phyloP scores from a whole-genome alignment of 92 coral and sea anemone species.

The Porites cylindrica region DNA sequence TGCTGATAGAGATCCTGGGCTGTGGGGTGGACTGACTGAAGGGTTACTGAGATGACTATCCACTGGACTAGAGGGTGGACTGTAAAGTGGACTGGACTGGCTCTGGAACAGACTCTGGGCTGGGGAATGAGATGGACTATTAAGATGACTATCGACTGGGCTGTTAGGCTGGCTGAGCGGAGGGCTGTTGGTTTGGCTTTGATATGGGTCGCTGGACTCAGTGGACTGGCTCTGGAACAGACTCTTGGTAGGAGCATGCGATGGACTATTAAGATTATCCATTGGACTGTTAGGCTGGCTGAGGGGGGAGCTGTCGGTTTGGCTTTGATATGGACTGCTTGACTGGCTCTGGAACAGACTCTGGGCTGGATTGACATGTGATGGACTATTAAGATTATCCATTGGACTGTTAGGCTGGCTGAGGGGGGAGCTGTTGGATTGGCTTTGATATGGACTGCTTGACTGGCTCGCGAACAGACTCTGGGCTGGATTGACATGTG shows the following conservation, averaged over 20 bases:
- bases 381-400: not conserved
- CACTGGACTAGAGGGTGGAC: not conserved
- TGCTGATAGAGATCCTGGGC: not conserved
- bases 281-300: not conserved
- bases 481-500: not conserved
- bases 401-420: not conserved
- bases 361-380: not conserved
- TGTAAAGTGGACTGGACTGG: not conserved
- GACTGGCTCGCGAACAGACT: not conserved
- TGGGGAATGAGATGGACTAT: not conserved
- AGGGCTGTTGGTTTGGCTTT: not conserved
- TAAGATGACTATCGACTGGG: not conserved
- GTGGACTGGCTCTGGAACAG: not conserved
- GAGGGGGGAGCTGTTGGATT: not conserved
- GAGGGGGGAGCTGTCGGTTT: not conserved
- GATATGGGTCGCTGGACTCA: not conserved
- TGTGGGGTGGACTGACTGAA: conserved; percentile 7
- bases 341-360: not conserved
- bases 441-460: not conserved
- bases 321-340: not conserved
- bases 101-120: not conserved
- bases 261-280: not conserved
- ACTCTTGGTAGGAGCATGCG: not conserved
- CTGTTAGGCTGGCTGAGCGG: not conserved
- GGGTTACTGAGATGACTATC: not conserved